Percentiles rank a stretch among this genome's conserved stretches.
phyloP scores from a whole-genome alignment of 1,140 invertebrate genomes.

The Drosophila sp. region DNA sequence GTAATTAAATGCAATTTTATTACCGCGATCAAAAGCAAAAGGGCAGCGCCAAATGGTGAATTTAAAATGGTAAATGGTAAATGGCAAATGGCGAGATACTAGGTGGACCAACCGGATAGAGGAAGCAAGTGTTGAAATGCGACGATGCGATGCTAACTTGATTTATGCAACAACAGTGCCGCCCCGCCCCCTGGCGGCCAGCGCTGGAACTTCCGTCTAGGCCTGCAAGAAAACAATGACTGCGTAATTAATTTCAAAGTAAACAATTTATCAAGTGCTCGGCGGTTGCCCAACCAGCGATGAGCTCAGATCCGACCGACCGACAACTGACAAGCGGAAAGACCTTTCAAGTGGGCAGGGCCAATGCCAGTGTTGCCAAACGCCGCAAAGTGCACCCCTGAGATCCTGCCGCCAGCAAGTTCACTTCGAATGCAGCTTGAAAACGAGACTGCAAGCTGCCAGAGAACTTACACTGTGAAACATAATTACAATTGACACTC shows the following conservation, averaged over 20 bases:
- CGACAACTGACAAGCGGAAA: slow-evolving; percentile 39
- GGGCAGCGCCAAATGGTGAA: slow-evolving; percentile 35
- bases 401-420: slow-evolving; percentile 1
- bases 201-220: slow-evolving; percentile 51
- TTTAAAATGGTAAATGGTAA: slow-evolving; percentile 25
- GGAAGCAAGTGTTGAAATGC: slow-evolving; percentile 68
- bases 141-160: slow-evolving; percentile 69
- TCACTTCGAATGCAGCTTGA: slow-evolving; percentile 25
- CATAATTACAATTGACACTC: slow-evolving; percentile 7
- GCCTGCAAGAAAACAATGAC: slow-evolving; percentile 69
- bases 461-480: neutral
- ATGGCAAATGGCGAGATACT: slow-evolving; percentile 33
- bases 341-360: slow-evolving; percentile 39
- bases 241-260: slow-evolving; percentile 78
- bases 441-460: slow-evolving; percentile 2
- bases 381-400: slow-evolving; percentile 35
- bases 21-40: slow-evolving; percentile 72
- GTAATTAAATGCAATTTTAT: slow-evolving; percentile 83
- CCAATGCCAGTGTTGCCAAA: slow-evolving; percentile 45
- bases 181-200: slow-evolving; percentile 49
- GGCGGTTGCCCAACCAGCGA: slow-evolving; percentile 32
- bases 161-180: slow-evolving; percentile 64
- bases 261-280: slow-evolving; percentile 79
- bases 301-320: slow-evolving; percentile 45
- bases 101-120: slow-evolving; percentile 49